Percentiles rank a stretch among this genome's conserved stretches.
Conservation (phyloP, 1,140 invertebrate species). For the Mercenaria mercenaria region DNA sequence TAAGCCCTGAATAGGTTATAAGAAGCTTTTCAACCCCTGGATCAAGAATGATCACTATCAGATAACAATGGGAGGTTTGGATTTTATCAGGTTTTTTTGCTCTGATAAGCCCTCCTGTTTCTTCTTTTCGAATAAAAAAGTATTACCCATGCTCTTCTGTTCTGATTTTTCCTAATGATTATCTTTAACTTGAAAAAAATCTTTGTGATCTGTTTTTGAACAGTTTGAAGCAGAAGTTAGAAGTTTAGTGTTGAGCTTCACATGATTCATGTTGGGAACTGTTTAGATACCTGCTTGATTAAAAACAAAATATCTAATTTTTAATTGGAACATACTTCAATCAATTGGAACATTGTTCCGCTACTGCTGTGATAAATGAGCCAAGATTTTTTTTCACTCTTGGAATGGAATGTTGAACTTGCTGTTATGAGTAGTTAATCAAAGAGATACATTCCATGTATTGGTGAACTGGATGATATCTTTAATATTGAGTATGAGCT, state of each 20-base stretch:
- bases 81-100: conserved; percentile 5
- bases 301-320: conserved; percentile 25
- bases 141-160: neutral
- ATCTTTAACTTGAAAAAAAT: conserved; percentile 13
- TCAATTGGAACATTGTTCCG: conserved; percentile 33
- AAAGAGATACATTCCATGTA: conserved; percentile 8
- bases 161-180: conserved; percentile 7
- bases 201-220: neutral
- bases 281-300: conserved; percentile 6
- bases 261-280: conserved; percentile 28
- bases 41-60: conserved; percentile 18
- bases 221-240: neutral
- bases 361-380: conserved; percentile 24
- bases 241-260: neutral
- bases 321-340: conserved; percentile 44
- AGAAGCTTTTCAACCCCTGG: neutral
- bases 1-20: neutral
- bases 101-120: conserved; percentile 17
- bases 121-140: neutral
- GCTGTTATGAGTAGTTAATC: conserved; percentile 10
- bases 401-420: conserved; percentile 49
- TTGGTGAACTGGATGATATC: conserved; percentile 18
- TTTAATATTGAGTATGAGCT: conserved; percentile 12
- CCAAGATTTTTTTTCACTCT: conserved; percentile 19
- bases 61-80: conserved; percentile 42